Base-by-base conservation (phyloP, 2,797 vertebrate genomes). In the Liasis olivaceus region DNA sequence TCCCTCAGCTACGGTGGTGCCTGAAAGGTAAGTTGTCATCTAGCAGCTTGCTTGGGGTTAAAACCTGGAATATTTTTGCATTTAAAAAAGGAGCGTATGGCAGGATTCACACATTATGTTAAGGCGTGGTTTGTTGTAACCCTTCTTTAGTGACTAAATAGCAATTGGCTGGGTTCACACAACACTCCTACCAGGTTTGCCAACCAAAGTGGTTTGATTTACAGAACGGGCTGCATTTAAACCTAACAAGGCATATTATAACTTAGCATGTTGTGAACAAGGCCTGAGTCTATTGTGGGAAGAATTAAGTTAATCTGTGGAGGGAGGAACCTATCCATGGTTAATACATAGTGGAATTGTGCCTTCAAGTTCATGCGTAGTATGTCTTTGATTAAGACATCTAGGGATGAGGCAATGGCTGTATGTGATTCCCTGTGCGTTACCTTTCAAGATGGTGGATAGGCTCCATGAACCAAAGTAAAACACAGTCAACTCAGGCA, bases 21-120 rank as follows among this genome's bases (percentile, higher is more conserved):
- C 97, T 31, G 97, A 97, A 91, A 97, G 97, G 97, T 97, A 72
- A 95, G 96, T 12, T 51, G 36, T 42, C 42, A 58, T 81, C n/a
- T 86, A 85, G 72, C 2, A n/a, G 5, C 51, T 85, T 60, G 77
- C 66, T 93, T 87, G 15, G 31, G 69, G 81, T 31, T 42, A 31
- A 31, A 91, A 11, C 56, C 60, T 31, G 8, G 88, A 36, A 54
- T 90, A 22, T 31, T 90, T 5, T 28, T 5, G 22, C 47, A 64
- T 85, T 5, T 51, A n/a, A 26, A 24, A 72, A 58, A 28, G 0
- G 62, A 3, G 28, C 3, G 14, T 31, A 24, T 5, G 24, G 20
- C 36, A 22, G 22, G 72, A 42, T 20, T 42, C 8, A 47, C 36
- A 1, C 17, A 9, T 77, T 22, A 4, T 22, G 6, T 36, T 77